Base-by-base conservation (phyloP, 1,140 invertebrate genomes). In the Hirudo medicinalis region DNA sequence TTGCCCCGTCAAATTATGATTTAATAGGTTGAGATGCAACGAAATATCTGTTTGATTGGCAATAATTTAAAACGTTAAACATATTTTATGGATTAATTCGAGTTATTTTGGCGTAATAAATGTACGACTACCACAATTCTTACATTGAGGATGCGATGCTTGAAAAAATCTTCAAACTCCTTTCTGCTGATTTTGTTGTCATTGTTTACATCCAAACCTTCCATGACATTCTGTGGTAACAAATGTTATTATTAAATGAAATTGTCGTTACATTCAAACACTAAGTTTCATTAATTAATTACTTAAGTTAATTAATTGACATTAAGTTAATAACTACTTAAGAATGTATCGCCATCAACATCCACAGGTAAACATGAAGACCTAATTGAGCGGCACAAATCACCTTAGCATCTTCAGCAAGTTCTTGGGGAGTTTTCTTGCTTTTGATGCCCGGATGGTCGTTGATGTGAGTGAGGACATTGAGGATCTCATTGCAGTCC, bases 121-220 rank as follows among this genome's bases (percentile, higher is more conserved):
- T n/a, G n/a, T n/a, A n/a, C n/a, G n/a, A 11, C 40, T 40, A 6
- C 11, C 40, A 49, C 43, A 49, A 49, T 15, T 49, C 43, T 11
- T 49, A 49, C 43, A 49, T 49, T 49, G 11, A 49, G 43, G 15
- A 49, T 49, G 43, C 43, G 43, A 11, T 49, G 11, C 15, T 63
- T 25, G 57, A 63, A 63, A n/a, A 63, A 63, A 9, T 63, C 57
- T 25, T 25, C 57, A 63, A 63, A 63, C 57, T 63, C 57, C 57
- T 13, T n/a, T 63, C 29, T 63, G 20, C 57, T 63, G 22, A 63
- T 63, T 20, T 63, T 63, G 13, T 32, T 32, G 29, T 63, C 57
- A 5, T 63, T 63, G 57, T 63, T 32, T 0, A 25, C 29, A 63
- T 63, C 57, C 57, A 63, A 25, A 32, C 22, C 57, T 63, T 63